Percentiles rank a stretch among this genome's conserved stretches.
These are phyloP conservation scores for Orgyia antiqua DNA, from an alignment of 2,888 invertebrate species.

Conservation along the genomic window DNA sequence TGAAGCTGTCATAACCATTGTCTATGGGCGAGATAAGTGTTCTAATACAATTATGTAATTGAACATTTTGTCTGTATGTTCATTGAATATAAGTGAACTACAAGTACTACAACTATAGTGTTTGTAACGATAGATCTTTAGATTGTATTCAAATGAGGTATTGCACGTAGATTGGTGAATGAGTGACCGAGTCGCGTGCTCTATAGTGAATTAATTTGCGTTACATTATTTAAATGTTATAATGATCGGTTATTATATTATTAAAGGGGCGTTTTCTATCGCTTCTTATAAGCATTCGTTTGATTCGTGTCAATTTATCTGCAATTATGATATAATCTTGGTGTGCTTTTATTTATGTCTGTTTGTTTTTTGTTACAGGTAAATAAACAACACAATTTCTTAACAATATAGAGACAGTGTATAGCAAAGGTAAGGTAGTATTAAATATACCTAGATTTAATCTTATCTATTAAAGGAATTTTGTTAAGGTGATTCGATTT, in stretches of 20 bases:
- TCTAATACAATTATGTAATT: constrained; percentile 28
- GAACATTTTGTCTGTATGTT: constrained; percentile 17
- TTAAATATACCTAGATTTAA: too few species aligned
- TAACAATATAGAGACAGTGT: too few species aligned
- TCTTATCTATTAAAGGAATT: too few species aligned
- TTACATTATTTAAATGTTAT: constrained; percentile 60
- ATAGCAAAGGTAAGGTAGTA: too few species aligned
- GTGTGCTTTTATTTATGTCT: neutral
- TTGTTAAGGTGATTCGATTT: too few species aligned
- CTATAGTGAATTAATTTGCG: constrained; percentile 53
- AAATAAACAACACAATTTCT: too few species aligned
- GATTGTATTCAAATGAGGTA: constrained; percentile 64
- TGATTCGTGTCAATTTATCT: constrained; percentile 24
- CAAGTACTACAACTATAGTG: constrained; percentile 14
- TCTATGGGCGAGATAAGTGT: constrained; percentile 26
- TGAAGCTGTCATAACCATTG: constrained; percentile 48
- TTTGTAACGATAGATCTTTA: constrained; percentile 30
- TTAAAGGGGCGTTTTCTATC: constrained; percentile 43
- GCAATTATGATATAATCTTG: constrained; percentile 16
- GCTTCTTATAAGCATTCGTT: too few species aligned
- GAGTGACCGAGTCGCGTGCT: constrained; percentile 50
- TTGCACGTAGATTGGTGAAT: constrained; percentile 57
- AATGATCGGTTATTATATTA: constrained; percentile 54
- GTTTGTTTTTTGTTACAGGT: constrained; percentile 30
- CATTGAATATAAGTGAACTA: constrained; percentile 14